Conservation (phyloP, 2,888 invertebrate species). For the Ectemnius cavifrons region DNA sequence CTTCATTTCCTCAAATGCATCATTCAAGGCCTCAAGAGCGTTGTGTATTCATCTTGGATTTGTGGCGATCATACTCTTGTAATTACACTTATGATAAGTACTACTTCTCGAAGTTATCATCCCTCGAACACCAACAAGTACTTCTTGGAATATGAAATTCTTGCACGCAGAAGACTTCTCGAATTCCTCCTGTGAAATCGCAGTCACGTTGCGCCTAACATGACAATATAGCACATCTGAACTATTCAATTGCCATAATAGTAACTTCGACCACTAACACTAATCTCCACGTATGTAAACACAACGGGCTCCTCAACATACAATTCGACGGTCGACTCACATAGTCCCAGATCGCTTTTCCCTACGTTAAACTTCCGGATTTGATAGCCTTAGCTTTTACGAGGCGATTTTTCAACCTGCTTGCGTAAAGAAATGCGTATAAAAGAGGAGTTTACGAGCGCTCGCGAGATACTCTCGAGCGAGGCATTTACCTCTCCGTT, state of each 20-base stretch:
- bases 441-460: constrained; percentile 3
- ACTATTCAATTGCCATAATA: constrained; percentile 41
- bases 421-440: not conserved
- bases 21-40: no score
- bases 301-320: not conserved
- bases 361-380: no score
- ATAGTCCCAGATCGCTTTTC: no score
- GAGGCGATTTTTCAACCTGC: not conserved
- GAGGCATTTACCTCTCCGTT: constrained; percentile 18
- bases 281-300: constrained; percentile 9
- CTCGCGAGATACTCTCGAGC: constrained; percentile 15
- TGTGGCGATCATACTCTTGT: no score
- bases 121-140: not conserved
- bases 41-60: no score
- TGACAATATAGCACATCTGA: constrained; percentile 33
- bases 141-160: not conserved
- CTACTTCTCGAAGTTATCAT: not conserved
- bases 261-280: constrained; percentile 22
- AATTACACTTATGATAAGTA: no score
- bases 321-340: constrained; percentile 13
- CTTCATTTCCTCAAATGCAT: no score
- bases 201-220: constrained; percentile 30
- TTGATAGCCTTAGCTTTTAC: not conserved
- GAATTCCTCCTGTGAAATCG: constrained; percentile 7
- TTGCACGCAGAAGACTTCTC: not conserved